Conservation (phyloP, 2,797 vertebrate species). For the Pitangus sulphuratus region DNA sequence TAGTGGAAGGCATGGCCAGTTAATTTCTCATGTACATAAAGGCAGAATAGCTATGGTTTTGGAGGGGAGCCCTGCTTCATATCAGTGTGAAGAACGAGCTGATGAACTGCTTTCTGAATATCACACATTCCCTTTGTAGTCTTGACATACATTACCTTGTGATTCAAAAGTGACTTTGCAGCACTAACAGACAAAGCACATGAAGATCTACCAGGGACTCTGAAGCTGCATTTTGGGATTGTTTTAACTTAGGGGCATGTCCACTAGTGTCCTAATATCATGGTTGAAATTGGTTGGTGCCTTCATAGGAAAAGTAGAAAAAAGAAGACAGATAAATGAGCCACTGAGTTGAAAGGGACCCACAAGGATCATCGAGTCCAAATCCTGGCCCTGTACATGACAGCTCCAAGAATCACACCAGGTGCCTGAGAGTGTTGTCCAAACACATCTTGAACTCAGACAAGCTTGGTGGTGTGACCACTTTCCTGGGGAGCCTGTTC, state of each 20-base stretch:
- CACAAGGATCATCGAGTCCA: background rate
- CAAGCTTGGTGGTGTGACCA: background rate
- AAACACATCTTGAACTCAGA: background rate
- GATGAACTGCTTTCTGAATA: background rate
- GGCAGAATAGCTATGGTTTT: background rate
- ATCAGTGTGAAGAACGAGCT: background rate
- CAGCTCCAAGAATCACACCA: background rate
- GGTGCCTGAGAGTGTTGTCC: background rate
- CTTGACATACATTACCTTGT: accelerated
- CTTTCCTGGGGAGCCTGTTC: background rate
- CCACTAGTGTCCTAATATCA: background rate
- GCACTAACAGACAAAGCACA: background rate
- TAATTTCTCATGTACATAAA: background rate
- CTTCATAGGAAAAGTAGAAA: background rate
- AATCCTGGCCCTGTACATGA: background rate
- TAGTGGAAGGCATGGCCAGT: background rate
- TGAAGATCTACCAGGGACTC: background rate
- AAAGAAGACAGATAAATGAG: background rate
- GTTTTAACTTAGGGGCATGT: background rate
- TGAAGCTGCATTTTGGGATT: background rate
- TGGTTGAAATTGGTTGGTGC: background rate
- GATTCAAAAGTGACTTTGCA: background rate
- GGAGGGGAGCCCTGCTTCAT: background rate
- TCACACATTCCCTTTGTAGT: background rate
- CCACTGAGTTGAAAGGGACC: background rate